These are phyloP conservation scores for Amphilophus citrinellus DNA, from an alignment of 2,113 vertebrate genomes.

Conservation along the genomic window DNA sequence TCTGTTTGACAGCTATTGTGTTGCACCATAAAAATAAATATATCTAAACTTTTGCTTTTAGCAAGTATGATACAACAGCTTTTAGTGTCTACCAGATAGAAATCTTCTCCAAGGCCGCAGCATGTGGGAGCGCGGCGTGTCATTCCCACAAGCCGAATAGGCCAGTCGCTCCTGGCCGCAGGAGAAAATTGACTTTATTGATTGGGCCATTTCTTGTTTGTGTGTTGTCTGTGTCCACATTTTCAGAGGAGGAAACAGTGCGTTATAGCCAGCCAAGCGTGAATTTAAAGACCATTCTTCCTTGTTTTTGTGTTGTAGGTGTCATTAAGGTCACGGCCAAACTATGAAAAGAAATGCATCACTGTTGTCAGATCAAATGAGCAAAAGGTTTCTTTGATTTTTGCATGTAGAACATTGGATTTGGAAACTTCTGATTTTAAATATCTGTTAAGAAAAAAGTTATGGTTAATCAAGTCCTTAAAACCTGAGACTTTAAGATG, in stretches of 20 bases:
- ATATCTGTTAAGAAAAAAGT: background rate
- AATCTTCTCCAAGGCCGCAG: constrained; percentile 4
- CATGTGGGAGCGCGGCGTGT: constrained; percentile 3
- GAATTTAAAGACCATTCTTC: constrained; percentile 18
- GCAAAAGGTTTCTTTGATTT: background rate
- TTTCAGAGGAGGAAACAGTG: constrained; percentile 46
- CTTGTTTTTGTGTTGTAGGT: background rate
- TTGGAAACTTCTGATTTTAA: background rate
- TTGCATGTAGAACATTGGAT: background rate
- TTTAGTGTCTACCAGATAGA: constrained; percentile 24
- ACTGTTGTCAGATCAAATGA: constrained; percentile 5
- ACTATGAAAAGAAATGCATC: constrained; percentile 38
- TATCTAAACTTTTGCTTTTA: background rate
- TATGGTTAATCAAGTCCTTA: background rate
- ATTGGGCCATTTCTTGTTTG: constrained; percentile 57
- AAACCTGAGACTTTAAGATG: background rate
- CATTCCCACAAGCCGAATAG: constrained; percentile 32
- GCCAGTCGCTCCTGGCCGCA: constrained; percentile 39
- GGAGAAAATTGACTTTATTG: constrained; percentile 71
- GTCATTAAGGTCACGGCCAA: constrained; percentile 41
- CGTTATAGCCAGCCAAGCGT: constrained; percentile 39
- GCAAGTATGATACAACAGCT: background rate
- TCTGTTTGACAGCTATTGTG: background rate
- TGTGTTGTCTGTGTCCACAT: constrained; percentile 34
- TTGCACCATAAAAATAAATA: background rate